Evolutionary conservation across 2,888 invertebrate genomes (phyloP).

Genomic region (Steinernema scapterisci): DNA sequence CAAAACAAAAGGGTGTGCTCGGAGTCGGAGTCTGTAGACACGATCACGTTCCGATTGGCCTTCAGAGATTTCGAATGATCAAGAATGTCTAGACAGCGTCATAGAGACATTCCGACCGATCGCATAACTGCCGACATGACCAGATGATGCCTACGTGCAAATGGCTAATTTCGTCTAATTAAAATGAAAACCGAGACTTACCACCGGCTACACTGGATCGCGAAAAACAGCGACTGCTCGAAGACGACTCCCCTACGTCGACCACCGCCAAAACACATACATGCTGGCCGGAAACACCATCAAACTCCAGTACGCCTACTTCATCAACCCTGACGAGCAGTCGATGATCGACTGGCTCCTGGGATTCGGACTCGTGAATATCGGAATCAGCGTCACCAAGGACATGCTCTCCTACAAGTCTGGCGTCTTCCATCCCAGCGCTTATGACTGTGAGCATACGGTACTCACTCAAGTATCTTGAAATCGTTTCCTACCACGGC

Average conservation of each 20-base stretch:
- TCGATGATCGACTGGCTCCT: slow-evolving; percentile 66
- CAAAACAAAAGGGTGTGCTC: no score
- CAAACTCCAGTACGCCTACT: slow-evolving; percentile 62
- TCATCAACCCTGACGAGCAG: slow-evolving; percentile 63
- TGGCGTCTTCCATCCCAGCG: slow-evolving; percentile 61
- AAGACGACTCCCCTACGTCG: slow-evolving; percentile 83
- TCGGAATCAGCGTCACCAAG: slow-evolving; percentile 63
- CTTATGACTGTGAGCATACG: slow-evolving; percentile 67
- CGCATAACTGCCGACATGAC: no score
- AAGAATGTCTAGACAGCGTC: no score
- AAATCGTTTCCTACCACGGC: neutral
- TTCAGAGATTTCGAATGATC: no score
- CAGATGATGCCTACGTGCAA: no score
- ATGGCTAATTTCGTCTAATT: no score
- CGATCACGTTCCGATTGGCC: no score
- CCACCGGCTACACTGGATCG: no score
- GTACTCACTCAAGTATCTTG: slow-evolving; percentile 60
- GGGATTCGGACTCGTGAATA: slow-evolving; percentile 66
- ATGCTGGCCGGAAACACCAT: slow-evolving; percentile 51
- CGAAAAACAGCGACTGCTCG: no score
- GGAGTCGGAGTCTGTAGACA: no score
- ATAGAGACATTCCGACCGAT: no score
- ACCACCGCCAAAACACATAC: slow-evolving; percentile 67
- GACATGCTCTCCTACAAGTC: slow-evolving; percentile 64
- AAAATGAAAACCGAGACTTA: slow-evolving; percentile 35